Evolutionary conservation across 2,797 vertebrate genomes (phyloP).

Genomic region (Meda fulgida): DNA sequence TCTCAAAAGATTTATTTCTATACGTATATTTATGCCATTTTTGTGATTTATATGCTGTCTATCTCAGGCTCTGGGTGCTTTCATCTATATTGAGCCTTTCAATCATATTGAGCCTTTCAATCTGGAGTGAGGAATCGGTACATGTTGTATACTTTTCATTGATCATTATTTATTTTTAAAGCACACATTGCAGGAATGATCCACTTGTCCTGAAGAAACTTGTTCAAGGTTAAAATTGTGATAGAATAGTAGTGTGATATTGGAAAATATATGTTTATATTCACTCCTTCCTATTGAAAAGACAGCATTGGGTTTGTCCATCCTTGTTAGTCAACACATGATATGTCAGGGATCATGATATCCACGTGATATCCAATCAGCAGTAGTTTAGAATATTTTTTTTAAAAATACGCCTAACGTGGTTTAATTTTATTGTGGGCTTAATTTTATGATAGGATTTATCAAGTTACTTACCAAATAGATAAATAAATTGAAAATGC

Average conservation of each 20-base stretch:
- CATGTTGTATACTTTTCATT: slow-evolving; percentile 11
- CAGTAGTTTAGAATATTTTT: neutral
- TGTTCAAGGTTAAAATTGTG: neutral
- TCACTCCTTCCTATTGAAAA: neutral
- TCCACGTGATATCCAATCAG: neutral
- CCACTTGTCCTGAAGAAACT: slow-evolving; percentile 1
- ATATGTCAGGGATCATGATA: neutral
- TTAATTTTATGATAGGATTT: neutral
- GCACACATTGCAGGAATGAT: neutral
- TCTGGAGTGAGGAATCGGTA: neutral
- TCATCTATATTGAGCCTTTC: slow-evolving; percentile 3
- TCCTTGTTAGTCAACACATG: neutral
- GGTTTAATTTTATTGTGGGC: neutral
- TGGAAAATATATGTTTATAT: neutral
- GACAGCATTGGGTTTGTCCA: neutral
- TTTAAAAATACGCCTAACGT: neutral
- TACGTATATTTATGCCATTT: slow-evolving; percentile 1
- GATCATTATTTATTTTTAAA: neutral
- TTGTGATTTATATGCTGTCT: slow-evolving; percentile 11
- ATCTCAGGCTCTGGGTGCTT: neutral
- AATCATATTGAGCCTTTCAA: neutral
- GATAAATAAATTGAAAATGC: neutral
- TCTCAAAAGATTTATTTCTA: neutral
- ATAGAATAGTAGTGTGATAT: neutral
- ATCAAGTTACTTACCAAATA: neutral